Base-by-base conservation (phyloP, 2,113 vertebrate genomes). In the Cariama cristata region DNA sequence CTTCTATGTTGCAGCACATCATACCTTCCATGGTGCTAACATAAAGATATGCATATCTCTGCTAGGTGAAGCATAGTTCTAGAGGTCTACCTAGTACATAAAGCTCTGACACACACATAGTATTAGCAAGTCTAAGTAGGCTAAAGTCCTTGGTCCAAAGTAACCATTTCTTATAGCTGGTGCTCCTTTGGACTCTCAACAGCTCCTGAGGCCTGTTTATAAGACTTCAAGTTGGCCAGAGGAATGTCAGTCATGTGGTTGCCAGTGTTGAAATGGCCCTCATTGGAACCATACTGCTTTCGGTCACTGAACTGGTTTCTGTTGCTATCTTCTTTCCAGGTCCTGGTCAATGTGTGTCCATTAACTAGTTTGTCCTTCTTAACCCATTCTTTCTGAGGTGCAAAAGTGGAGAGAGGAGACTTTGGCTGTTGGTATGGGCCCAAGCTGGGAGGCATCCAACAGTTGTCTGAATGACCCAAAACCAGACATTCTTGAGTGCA, bases 391-490 rank as follows among this genome's bases (percentile, higher is more conserved):
- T 99, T 99, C 97, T 99, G 99, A 96, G 99, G 96, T 76, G 98
- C 98, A 98, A 99, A 99, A 88, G 99, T 99, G 75, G 99, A 99
- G 81, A 99, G 98, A 53, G 99, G 99, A 50, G 99, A 99, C 93
- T 99, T 99, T 56, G 99, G 99, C 94, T 99, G 99, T 94, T 99
- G 99, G 96, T 99, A 99, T 24, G 99, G 96, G 91, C 99, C 99
- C 94, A 99, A 96, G 53, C 98, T 98, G 16, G 99, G 99, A 44
- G 99, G 99, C 99, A 99, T 99, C 99, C 99, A 99, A 97, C 99
- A 99, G 98, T 99, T 99, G 98, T 99, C 99, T 73, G 99, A 99
- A 95, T 99, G 99, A 96, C 99, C 99, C 93, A 99, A 98, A 93
- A 99, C 99, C 60, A 99, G 97, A 90, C 99, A 99, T 98, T 99